These are phyloP conservation scores for Trachops cirrhosus DNA, from an alignment of 2,797 vertebrate genomes.

Conservation along the genomic window DNA sequence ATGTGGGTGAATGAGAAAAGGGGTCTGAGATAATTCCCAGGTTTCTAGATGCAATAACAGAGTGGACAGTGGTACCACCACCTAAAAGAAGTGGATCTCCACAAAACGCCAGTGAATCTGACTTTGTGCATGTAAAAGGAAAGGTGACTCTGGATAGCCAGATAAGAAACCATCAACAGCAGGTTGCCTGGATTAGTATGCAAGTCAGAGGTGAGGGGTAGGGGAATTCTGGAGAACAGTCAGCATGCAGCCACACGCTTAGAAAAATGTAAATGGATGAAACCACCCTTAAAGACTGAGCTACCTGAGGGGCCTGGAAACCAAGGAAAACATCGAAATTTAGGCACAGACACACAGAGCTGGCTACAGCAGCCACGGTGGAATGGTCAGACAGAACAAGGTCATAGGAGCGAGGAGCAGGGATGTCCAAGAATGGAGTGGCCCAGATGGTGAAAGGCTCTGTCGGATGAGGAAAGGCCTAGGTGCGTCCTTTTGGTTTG, in stretches of 20 bases:
- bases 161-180: neutral
- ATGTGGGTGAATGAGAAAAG: neutral
- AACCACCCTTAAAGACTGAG: neutral
- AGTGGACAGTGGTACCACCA: neutral
- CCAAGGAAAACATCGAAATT: neutral
- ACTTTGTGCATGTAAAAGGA: neutral
- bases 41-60: neutral
- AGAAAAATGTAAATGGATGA: neutral
- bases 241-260: neutral
- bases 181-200: neutral
- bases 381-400: rapidly evolving
- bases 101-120: neutral
- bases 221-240: neutral
- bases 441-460: neutral
- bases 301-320: neutral
- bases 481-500: neutral
- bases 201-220: neutral
- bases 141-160: neutral
- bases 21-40: neutral
- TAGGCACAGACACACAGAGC: neutral
- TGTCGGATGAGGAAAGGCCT: neutral
- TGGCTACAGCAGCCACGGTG: neutral
- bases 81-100: neutral
- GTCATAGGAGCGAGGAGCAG: neutral
- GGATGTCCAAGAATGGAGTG: neutral